Percentiles rank a stretch among this genome's conserved stretches.
Conservation (phyloP, 2,113 vertebrate genomes). For the Hydropotes inermis region DNA sequence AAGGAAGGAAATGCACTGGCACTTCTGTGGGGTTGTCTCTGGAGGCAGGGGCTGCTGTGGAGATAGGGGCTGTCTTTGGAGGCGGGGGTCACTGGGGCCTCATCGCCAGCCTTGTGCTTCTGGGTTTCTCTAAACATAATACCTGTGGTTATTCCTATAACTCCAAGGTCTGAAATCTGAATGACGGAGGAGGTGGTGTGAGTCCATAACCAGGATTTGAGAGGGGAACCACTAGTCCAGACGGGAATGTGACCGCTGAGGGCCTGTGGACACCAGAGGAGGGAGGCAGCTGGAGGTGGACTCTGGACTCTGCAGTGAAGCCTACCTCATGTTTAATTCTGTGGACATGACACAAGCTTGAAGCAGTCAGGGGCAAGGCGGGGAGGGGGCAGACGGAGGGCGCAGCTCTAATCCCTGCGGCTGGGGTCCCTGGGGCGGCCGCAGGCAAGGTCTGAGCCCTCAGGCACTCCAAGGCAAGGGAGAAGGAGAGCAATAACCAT, state of each 20-base stretch:
- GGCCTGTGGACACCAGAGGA: not conserved
- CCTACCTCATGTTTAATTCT: not conserved
- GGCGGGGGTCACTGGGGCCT: no score
- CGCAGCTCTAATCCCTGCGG: no score
- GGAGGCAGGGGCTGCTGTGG: not conserved
- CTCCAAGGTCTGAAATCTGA: not conserved
- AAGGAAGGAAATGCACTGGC: not conserved
- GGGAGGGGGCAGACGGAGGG: not conserved
- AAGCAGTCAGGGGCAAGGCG: not conserved
- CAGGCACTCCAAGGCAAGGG: fast-evolving
- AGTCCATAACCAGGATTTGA: not conserved
- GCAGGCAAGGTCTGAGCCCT: fast-evolving
- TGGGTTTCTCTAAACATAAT: not conserved
- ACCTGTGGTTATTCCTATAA: not conserved
- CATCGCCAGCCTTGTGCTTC: not conserved
- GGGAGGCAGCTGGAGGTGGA: not conserved
- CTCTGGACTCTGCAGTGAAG: fast-evolving
- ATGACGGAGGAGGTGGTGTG: not conserved
- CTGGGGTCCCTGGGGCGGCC: not conserved
- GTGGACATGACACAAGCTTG: not conserved
- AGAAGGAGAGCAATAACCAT: not conserved
- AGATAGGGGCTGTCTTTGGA: not conserved
- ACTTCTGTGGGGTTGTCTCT: no score
- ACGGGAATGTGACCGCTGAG: not conserved
- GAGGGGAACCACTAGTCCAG: not conserved